Conservation (phyloP, 1,140 invertebrate species). For the Megalopta genalis region DNA sequence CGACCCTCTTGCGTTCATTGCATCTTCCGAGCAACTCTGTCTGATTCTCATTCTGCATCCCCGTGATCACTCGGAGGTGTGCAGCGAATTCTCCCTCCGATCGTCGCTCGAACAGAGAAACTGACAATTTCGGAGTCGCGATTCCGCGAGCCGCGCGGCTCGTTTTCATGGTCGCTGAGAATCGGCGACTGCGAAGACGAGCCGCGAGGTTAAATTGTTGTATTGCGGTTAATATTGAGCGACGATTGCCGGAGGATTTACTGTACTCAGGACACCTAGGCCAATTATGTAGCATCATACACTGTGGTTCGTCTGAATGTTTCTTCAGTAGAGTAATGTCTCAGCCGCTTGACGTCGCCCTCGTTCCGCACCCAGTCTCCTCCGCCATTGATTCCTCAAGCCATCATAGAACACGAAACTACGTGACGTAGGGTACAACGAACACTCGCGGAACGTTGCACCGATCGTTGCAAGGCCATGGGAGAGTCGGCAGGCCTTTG, state of each 20-base stretch:
- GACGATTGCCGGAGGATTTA: no score
- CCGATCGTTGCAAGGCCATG: constrained; percentile 18
- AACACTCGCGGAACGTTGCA: constrained; percentile 10
- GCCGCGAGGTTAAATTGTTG: no score
- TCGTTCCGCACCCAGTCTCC: background rate
- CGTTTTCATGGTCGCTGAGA: no score
- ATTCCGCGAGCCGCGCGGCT: no score
- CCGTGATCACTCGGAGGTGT: background rate
- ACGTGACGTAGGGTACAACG: constrained; percentile 8
- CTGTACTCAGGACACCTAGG: background rate
- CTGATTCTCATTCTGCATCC: background rate
- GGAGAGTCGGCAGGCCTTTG: background rate
- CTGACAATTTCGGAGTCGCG: no score
- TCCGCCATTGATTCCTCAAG: background rate
- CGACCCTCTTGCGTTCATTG: background rate
- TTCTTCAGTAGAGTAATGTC: constrained; percentile 2
- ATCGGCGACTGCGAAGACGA: no score
- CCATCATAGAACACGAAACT: constrained; percentile 9
- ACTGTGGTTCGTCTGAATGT: background rate
- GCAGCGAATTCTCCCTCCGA: no score
- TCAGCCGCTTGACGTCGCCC: constrained; percentile 2
- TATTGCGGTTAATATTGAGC: no score
- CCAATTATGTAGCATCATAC: background rate
- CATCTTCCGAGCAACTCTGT: background rate
- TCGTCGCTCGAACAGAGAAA: no score